phyloP scores from a whole-genome alignment of 2,113 vertebrate genomes.

The Podarcis raffonei region DNA sequence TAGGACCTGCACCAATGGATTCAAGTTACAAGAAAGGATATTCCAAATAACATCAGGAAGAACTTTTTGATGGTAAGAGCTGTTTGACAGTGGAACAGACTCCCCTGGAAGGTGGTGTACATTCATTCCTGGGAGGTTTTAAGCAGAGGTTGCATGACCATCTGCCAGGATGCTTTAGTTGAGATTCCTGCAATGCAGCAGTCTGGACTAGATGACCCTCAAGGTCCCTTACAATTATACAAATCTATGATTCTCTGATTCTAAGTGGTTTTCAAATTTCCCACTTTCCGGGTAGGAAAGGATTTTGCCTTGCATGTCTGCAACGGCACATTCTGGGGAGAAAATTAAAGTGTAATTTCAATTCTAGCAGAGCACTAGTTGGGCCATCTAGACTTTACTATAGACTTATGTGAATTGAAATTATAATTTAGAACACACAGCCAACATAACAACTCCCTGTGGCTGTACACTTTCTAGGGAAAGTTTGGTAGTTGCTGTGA shows the following conservation, averaged over 20 bases:
- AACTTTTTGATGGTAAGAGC: too few species aligned
- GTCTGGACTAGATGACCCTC: too few species aligned
- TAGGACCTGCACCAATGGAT: too few species aligned
- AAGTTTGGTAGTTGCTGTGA: background rate
- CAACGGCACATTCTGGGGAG: background rate
- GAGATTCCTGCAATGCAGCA: too few species aligned
- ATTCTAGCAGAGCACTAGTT: background rate
- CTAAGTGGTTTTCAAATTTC: background rate
- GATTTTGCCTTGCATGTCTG: background rate
- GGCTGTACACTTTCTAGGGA: background rate
- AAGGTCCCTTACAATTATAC: too few species aligned
- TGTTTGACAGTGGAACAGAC: too few species aligned
- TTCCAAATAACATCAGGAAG: too few species aligned
- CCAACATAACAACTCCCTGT: background rate
- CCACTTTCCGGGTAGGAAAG: background rate
- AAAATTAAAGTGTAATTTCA: background rate
- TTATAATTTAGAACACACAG: background rate
- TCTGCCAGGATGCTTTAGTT: too few species aligned
- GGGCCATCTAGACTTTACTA: background rate
- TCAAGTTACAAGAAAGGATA: too few species aligned
- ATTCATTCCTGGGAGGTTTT: too few species aligned
- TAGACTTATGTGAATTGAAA: background rate
- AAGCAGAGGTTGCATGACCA: too few species aligned
- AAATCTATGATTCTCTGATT: background rate
- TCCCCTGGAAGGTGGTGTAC: too few species aligned